Conservation (phyloP, 2,797 vertebrate genomes). For the Chelonia mydas region DNA sequence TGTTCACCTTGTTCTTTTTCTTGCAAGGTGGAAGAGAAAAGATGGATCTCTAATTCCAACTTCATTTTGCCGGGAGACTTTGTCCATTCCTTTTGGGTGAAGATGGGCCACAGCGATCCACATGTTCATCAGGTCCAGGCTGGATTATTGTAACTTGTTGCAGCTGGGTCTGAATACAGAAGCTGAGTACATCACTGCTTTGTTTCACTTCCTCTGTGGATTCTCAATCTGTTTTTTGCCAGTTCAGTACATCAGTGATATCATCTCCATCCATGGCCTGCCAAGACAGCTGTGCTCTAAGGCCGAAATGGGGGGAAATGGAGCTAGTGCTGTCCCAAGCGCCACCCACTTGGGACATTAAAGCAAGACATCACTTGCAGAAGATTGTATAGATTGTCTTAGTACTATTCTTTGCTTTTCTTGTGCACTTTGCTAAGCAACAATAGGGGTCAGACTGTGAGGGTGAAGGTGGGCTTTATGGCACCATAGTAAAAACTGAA, state of each 20-base stretch:
- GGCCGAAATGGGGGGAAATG: not conserved
- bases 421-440: not conserved
- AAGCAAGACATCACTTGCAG: not conserved
- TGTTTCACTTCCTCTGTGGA: not conserved
- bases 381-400: not conserved
- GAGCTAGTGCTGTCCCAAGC: fast-evolving
- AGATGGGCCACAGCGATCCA: not conserved
- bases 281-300: not conserved
- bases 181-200: not conserved
- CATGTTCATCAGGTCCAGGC: not conserved
- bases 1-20: not conserved
- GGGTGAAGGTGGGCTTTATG: no score
- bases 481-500: no score
- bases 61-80: not conserved
- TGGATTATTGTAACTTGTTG: not conserved
- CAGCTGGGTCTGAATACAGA: not conserved
- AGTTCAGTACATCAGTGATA: not conserved
- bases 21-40: not conserved
- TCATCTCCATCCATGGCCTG: not conserved
- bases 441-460: not conserved
- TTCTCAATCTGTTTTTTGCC: not conserved
- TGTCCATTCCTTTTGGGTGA: not conserved
- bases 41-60: not conserved
- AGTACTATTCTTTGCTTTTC: not conserved
- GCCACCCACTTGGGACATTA: no score